Evolutionary conservation across 2,113 vertebrate genomes (phyloP), one percentile per base, ranked within the genome.

Genomic region (Phrynocephalus versicolor): DNA sequence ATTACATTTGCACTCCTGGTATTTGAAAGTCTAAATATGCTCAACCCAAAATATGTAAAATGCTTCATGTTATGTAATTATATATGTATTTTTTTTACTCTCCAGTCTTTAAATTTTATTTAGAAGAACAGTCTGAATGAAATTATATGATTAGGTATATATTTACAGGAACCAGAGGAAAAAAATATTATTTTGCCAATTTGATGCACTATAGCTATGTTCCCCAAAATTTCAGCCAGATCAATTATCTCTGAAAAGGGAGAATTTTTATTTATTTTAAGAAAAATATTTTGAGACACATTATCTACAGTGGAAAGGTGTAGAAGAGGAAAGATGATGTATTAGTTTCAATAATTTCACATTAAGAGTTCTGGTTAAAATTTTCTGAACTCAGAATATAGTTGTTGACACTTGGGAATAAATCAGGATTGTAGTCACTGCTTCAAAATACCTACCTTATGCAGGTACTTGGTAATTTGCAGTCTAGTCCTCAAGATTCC

Each of bases 31-130:
- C 90, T 92, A 91, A 95, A 90, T 90, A 96, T 89, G 93, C 92
- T 96, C 95, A 95, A 90, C 94, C 95, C 93, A 92, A 95, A 93
- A 93, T 90, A 89, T 92, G 94, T 95, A 95, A 93, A 93, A 89
- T 87, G 93, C 94, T 95, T 92, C 90, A 93, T 94, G 92, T 96
- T 95, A 94, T 95, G 94, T 96, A 95, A 95, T 94, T 95, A 93
- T 94, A 94, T 88, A 90, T 89, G 95, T 96, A 93, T 95, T 92
- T 92, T 88, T 95, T 86, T 96, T 94, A 95, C 91, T 95, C 90
- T 91, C 65, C 23, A 90, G 86, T 89, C 93, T 96, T 92, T 94
- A 94, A 88, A 91, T 88, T 81, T 88, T 89, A 87, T 93, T 96
- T 95, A 93, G 74, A 69, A 88, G 70, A 95, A 87, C n/a, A 87